phyloP scores from a whole-genome alignment of 1,140 invertebrate genomes.

The Druon quercuslanigerum region DNA sequence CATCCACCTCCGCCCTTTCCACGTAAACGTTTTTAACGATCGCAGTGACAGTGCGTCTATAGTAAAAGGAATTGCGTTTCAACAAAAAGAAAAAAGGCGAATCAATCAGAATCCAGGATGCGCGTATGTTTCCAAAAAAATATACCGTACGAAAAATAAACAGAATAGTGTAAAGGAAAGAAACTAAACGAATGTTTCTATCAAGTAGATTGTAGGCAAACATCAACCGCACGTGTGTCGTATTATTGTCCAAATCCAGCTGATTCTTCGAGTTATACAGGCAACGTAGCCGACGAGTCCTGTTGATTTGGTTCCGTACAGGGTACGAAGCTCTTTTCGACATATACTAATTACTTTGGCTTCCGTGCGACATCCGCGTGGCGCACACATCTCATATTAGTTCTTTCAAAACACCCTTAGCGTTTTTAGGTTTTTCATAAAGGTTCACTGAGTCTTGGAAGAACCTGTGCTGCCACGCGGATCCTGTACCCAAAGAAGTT shows the following conservation, averaged over 20 bases:
- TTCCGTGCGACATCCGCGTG: background rate
- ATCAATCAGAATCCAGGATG: conserved; percentile 28
- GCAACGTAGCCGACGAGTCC: conserved; percentile 58
- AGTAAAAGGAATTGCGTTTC: background rate
- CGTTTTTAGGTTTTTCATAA: background rate
- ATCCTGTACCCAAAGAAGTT: conserved; percentile 8
- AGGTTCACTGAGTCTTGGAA: background rate
- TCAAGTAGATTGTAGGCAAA: conserved; percentile 38
- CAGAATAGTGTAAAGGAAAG: background rate
- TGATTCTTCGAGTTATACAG: conserved; percentile 58
- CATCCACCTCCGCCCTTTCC: background rate
- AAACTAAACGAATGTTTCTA: background rate
- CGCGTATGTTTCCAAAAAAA: background rate
- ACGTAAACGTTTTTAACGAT: conserved; percentile 16
- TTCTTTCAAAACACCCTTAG: background rate
- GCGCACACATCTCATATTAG: background rate
- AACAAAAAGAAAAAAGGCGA: background rate
- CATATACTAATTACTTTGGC: background rate
- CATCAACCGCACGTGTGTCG: conserved; percentile 43
- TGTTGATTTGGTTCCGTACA: conserved; percentile 77
- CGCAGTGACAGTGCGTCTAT: background rate
- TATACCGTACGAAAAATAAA: background rate
- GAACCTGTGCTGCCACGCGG: conserved; percentile 11
- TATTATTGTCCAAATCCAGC: conserved; percentile 40
- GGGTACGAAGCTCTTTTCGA: conserved; percentile 58